phyloP scores from a whole-genome alignment of 1,140 invertebrate species.

The Lysiphlebus fabarum region DNA sequence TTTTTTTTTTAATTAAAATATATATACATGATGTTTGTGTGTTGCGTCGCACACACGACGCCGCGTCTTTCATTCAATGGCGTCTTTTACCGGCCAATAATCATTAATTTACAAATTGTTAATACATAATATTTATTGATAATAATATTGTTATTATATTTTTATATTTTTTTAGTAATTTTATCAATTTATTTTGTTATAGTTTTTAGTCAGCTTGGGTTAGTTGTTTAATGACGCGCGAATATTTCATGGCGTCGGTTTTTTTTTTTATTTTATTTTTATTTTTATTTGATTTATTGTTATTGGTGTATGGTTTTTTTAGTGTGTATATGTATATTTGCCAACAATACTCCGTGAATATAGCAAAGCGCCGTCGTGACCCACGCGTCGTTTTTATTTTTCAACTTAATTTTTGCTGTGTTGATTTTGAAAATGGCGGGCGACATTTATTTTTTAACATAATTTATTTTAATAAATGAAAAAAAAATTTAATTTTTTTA shows the following conservation, averaged over 20 bases:
- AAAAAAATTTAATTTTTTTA: not conserved
- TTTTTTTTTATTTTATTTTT: no score
- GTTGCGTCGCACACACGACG: constrained; percentile 23
- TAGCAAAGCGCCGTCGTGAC: constrained; percentile 21
- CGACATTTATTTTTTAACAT: constrained; percentile 1
- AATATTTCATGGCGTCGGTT: constrained; percentile 18
- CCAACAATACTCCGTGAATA: no score
- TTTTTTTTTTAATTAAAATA: constrained; percentile 2
- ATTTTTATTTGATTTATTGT: not conserved
- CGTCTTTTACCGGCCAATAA: constrained; percentile 18
- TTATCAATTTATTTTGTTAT: no score
- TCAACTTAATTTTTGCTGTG: not conserved
- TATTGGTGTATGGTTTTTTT: no score
- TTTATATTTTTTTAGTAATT: no score
- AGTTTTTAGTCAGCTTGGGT: not conserved
- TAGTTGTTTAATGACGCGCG: constrained; percentile 17
- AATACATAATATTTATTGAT: constrained; percentile 1
- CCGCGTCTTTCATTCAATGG: constrained; percentile 23
- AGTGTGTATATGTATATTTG: no score
- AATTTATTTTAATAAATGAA: not conserved
- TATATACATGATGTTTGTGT: constrained; percentile 10
- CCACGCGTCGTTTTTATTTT: constrained; percentile 23
- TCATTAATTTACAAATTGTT: constrained; percentile 6
- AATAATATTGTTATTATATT: not conserved
- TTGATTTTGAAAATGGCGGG: constrained; percentile 16